phyloP scores from a whole-genome alignment of 2,797 vertebrate genomes.

The Poecilia gillii region DNA sequence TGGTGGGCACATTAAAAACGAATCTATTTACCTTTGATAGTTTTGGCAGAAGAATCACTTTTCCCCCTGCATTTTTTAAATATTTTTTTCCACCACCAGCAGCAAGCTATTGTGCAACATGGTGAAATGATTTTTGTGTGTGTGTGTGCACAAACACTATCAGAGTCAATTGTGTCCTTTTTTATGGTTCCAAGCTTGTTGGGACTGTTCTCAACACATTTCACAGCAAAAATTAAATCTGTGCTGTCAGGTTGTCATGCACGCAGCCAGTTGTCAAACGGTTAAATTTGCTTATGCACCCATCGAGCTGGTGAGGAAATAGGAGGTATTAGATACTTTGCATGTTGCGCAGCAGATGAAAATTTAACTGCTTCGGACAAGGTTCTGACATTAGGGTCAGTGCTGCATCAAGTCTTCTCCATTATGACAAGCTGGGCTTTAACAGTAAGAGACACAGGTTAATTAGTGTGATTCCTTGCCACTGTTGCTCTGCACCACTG shows the following conservation, averaged over 20 bases:
- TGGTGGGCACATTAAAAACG: not conserved
- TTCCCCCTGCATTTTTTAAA: not conserved
- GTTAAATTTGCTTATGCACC: not conserved
- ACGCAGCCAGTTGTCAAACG: not conserved
- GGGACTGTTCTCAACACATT: not conserved
- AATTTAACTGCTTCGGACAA: constrained; percentile 72
- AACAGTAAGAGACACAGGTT: constrained; percentile 72
- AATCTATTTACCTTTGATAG: not conserved
- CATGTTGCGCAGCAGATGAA: constrained; percentile 46
- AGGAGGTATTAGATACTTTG: constrained; percentile 19
- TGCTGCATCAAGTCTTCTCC: constrained; percentile 45
- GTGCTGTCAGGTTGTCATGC: not conserved
- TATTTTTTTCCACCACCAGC: not conserved
- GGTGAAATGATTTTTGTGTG: not conserved
- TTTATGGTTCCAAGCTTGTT: not conserved
- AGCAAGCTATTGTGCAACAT: too few relatives aligned
- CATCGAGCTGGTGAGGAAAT: constrained; percentile 10
- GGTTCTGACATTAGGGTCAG: constrained; percentile 64
- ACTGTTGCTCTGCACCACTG: constrained; percentile 61
- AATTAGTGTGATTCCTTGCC: constrained; percentile 75
- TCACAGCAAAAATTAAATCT: not conserved
- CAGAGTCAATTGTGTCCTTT: not conserved
- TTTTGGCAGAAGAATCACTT: not conserved
- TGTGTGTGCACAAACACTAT: not conserved
- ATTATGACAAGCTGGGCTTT: constrained; percentile 61